Evolutionary conservation across 2,113 vertebrate genomes (phyloP).

Genomic region (Larimichthys crocea): DNA sequence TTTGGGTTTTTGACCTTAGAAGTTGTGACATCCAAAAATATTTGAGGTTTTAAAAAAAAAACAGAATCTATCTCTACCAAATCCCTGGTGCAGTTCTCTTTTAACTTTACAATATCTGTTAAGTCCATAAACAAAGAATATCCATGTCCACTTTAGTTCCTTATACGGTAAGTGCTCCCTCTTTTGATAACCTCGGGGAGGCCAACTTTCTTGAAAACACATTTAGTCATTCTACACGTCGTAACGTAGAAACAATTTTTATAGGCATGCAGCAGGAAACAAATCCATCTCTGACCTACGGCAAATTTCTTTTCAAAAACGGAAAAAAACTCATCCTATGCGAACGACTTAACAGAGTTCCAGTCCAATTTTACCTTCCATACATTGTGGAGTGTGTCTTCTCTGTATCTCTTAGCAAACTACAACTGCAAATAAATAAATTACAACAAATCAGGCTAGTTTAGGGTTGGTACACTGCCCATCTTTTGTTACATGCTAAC

Average conservation of each 20-base stretch:
- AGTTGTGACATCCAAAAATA: neutral
- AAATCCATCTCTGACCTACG: neutral
- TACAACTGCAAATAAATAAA: too few species aligned
- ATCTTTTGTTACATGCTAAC: too few species aligned
- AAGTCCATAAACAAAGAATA: neutral
- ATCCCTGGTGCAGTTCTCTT: neutral
- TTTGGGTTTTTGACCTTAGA: neutral
- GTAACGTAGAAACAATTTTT: neutral
- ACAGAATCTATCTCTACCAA: neutral
- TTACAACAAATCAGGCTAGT: too few species aligned
- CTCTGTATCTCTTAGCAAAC: too few species aligned
- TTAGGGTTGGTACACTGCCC: too few species aligned
- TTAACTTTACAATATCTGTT: neutral
- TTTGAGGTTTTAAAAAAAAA: neutral
- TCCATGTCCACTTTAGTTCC: neutral
- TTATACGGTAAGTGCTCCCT: neutral
- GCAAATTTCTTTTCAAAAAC: neutral
- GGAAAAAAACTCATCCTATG: neutral
- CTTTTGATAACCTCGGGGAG: neutral
- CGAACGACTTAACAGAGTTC: neutral
- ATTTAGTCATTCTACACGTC: neutral
- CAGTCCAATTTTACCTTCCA: too few species aligned
- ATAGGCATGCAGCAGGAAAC: neutral
- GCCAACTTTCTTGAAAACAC: neutral
- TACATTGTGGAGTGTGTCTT: too few species aligned